phyloP scores from a whole-genome alignment of 2,888 invertebrate genomes.

The Parnassius glacialis region DNA sequence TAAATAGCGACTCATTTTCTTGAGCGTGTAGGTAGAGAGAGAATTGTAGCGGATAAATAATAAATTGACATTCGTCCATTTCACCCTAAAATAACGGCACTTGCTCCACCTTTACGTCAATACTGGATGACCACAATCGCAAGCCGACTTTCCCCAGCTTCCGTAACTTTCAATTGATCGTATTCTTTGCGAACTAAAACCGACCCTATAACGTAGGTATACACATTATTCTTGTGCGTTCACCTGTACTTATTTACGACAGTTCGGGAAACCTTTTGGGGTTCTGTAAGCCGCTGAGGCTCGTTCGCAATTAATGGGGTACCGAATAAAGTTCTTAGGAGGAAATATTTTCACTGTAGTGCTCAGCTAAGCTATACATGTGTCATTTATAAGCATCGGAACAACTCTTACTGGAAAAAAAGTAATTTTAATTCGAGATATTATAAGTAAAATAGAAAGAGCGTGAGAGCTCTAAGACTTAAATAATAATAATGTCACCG shows the following conservation, averaged over 20 bases:
- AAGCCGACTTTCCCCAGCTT: slow-evolving; percentile 33
- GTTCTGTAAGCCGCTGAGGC: slow-evolving; percentile 68
- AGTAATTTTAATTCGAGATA: too few relatives aligned
- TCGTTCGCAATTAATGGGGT: slow-evolving; percentile 74
- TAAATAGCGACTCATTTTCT: not conserved
- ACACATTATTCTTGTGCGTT: slow-evolving; percentile 44
- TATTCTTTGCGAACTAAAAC: slow-evolving; percentile 36
- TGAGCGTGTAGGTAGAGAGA: not conserved
- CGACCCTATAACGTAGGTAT: slow-evolving; percentile 36
- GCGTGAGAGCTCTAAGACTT: too few relatives aligned
- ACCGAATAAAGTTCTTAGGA: slow-evolving; percentile 39
- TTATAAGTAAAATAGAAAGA: not conserved
- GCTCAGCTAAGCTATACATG: slow-evolving; percentile 3
- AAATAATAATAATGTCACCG: too few relatives aligned
- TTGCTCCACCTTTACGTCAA: slow-evolving; percentile 48
- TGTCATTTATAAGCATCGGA: slow-evolving; percentile 8
- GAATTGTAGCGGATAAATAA: slow-evolving; percentile 40
- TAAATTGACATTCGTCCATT: slow-evolving; percentile 56
- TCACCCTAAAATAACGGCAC: slow-evolving; percentile 59
- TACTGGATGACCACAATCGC: slow-evolving; percentile 52
- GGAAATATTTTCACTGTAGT: slow-evolving; percentile 16
- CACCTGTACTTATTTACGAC: slow-evolving; percentile 54
- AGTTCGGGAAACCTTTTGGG: slow-evolving; percentile 58
- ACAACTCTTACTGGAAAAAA: not conserved
- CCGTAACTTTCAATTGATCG: slow-evolving; percentile 59